phyloP scores from a whole-genome alignment of 2,113 vertebrate species.

The Cyanoramphus novaezelandiae region DNA sequence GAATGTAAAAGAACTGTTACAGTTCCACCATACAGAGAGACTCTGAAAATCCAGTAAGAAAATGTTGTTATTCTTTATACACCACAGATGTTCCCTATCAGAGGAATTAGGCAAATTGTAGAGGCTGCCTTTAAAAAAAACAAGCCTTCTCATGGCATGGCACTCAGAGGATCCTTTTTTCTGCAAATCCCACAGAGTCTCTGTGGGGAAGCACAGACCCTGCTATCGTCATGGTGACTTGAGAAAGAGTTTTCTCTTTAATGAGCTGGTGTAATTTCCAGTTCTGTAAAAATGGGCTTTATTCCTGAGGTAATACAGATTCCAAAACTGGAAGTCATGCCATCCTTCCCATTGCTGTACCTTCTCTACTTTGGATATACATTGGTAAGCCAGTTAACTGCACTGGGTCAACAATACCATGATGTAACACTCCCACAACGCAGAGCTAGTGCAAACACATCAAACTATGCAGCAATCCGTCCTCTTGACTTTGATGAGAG shows the following conservation, averaged over 20 bases:
- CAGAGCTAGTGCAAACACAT: background rate
- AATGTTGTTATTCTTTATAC: background rate
- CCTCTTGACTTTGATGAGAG: background rate
- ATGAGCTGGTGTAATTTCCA: background rate
- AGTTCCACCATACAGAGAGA: background rate
- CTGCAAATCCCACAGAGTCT: background rate
- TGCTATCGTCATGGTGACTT: background rate
- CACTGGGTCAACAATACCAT: background rate
- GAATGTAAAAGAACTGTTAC: background rate
- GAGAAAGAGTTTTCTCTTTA: background rate
- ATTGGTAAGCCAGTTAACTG: background rate
- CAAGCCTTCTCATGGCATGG: background rate
- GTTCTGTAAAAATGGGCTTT: background rate
- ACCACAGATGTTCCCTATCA: background rate
- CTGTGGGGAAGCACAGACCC: background rate
- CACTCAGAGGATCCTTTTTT: background rate
- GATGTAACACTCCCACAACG: background rate
- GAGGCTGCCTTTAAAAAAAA: background rate
- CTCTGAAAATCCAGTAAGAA: background rate
- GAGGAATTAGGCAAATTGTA: background rate
- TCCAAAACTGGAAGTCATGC: background rate
- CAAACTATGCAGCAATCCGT: background rate
- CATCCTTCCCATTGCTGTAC: background rate
- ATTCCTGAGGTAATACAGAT: background rate
- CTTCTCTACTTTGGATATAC: background rate